Evolutionary conservation across 2,888 invertebrate genomes (phyloP), one percentile per base, ranked within the genome.

Genomic region (Siphlonurus alternatus): DNA sequence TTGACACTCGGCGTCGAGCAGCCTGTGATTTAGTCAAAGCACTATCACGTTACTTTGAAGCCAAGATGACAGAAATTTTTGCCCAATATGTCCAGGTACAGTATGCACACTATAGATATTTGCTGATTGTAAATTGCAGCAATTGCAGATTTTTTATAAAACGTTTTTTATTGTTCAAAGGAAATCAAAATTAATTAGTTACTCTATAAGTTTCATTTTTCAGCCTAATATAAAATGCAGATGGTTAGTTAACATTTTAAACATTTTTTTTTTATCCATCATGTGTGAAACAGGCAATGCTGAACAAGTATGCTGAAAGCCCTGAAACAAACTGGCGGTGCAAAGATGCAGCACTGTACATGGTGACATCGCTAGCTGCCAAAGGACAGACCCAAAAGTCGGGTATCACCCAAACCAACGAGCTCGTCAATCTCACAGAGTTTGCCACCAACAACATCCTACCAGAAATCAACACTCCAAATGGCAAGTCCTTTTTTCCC

Each of bases 11-110:
- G 62, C 82, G 99, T 23, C 81, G 98, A 67, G 93, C 99, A 23
- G 97, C 98, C 60, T 96, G 97, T 77, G 98, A 99, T 80, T 82
- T 99, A 64, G 97, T 99, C 23, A 89, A 90, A 73, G 89, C 94
- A 0, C 79, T 99, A 1, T 90, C 93, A 23, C 82, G 85, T 70
- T 88, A 89, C 72, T 95, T 93, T 75, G 95, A 95, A 74, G 82
- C 83, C 60, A 86, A 88, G 73, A 93, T 94, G 73, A 89, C 92
- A 78, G 83, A 84, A 69, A 90, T 93, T 67, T 93, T 94, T 73
- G 88, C 91, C 0, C 86, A 89, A 71, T 94, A 93, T 72, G 84
- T 94, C 62, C 84, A 88, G 80, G 90, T 89, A 74, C n/a, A n/a
- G n/a, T n/a, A n/a, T n/a, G n/a, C 71, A 72, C 59, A 65, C 65